Base-by-base conservation (phyloP, 2,888 invertebrate genomes). In the Dolichopus griseipennis region DNA sequence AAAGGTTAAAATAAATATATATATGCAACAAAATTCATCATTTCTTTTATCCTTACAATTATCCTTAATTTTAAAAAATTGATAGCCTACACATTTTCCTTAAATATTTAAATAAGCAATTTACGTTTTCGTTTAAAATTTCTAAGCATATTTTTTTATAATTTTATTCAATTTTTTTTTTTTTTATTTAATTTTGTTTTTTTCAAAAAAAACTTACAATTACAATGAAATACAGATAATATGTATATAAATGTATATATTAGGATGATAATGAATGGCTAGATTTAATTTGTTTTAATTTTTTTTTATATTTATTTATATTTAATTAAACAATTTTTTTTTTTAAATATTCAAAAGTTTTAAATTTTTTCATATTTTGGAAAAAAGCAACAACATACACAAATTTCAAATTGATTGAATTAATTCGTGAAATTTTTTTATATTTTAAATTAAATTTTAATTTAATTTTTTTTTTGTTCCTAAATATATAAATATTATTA, bases 81-180 rank as follows among this genome's bases (percentile, higher is more conserved):
- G 9, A 18, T 52, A 52, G 6, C n/a, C 52, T 52, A 52, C 18
- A 52, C 15, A 52, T 5, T 52, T 18, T 52, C 18, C 52, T 52
- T 52, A 52, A 52, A 52, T 52, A 52, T 52, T 52, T 52, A 52
- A 41, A 52, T 52, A 52, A 52, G 52, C 52, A 52, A 27, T 37
- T 52, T 52, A 52, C n/a, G 52, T 12, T 52, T 52, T 52, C 52
- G 52, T 52, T 52, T 52, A 52, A 18, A 52, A 52, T 52, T 52
- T 52, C 52, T 52, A 52, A 52, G 52, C 52, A 52, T 52, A 52
- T 18, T 52, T 18, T 52, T 52, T 18, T 15, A 4, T 12, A 52
- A 18, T 18, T 18, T 12, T 52, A 18, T 18, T 18, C 2, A 18
- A 52, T 15, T 15, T 52, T 18, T 52, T 52, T 52, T 52, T 12